A percentile compares a stretch with the other conserved stretches of the same genome.
Evolutionary conservation across 1,140 invertebrate species (phyloP).

Genomic region (Meloidogyne floridensis): DNA sequence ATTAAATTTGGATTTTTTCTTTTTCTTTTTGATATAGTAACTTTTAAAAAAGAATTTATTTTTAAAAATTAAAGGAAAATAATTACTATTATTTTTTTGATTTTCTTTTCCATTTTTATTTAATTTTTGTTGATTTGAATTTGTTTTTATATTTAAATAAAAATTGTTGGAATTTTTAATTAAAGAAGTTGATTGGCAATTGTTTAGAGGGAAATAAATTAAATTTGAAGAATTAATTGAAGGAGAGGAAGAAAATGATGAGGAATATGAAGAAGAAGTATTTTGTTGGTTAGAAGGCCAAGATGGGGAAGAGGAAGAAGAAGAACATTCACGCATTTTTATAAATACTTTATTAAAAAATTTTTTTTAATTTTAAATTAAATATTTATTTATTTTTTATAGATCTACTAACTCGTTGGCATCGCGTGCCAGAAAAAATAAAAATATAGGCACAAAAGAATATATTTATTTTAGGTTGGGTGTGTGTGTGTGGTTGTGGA

Average conservation of each 20-base stretch:
- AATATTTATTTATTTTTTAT: no score
- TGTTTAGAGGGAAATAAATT: no score
- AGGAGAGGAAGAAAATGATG: not conserved
- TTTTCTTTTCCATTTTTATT: not conserved
- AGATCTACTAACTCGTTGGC: not conserved
- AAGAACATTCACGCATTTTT: constrained; percentile 2
- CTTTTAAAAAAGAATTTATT: constrained; percentile 4
- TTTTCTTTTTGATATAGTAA: constrained; percentile 13
- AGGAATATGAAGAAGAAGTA: not conserved
- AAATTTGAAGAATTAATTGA: not conserved
- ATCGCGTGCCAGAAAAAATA: constrained; percentile 12
- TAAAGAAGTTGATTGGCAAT: not conserved
- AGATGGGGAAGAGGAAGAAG: constrained; percentile 6
- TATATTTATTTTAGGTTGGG: not conserved
- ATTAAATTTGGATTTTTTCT: not conserved
- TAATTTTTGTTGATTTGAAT: no score
- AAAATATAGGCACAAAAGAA: constrained; percentile 13
- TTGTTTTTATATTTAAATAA: no score
- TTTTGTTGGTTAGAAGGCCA: not conserved
- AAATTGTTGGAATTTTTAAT: not conserved
- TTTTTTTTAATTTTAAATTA: no score
- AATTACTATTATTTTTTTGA: not conserved
- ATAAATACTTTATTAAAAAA: no score
- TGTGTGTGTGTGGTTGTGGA: not conserved
- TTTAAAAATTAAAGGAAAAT: not conserved